Evolutionary conservation across 1,140 invertebrate species (phyloP), one percentile per base, ranked within the genome.

Genomic region (Drosophila equinoxialis): DNA sequence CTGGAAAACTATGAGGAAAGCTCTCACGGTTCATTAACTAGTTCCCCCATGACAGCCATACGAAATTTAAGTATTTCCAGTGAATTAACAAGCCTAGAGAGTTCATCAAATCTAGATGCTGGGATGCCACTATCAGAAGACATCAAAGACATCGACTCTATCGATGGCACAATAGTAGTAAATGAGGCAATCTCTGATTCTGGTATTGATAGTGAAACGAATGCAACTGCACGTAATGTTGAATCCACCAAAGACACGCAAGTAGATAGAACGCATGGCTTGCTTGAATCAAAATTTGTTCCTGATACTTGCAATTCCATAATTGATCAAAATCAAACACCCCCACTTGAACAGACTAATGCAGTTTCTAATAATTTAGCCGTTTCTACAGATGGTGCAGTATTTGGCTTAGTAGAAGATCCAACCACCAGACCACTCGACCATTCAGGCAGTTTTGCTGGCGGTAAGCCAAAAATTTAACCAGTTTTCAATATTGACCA

Each of bases 281-380:
- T 57, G 68, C 62, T 69, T 65, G 66, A 76, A 65, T 64, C 72
- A n/a, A 80, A 85, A 78, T 74, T 85, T 67, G 66, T 33, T 71
- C 42, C 69, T 59, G 68, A 68, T 69, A 83, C 77, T 74, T 76
- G 67, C 75, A 81, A 68, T 74, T 65, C 65, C 66, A 23, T 63
- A 68, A 71, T 70, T 45, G 62, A 74, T 30, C 64, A 70, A 59
- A 60, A 37, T 68, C 13, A 39, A 66, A 73, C 33, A 66, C 71
- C 33, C 60, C 6, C 58, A 64, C 63, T 58, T 74, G 71, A 79
- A 71, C 69, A 82, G 57, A 74, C 81, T 81, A 81, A 81, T 76
- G 79, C 75, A 73, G 45, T 66, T 65, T 87, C 69, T 87, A 72
- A 71, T 78, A 73, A 79, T 89, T 89, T 79, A 79, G 74, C 81